These are phyloP conservation scores for Ceratosolen solmsi DNA, from an alignment of 1,140 invertebrate genomes.

Conservation along the genomic window DNA sequence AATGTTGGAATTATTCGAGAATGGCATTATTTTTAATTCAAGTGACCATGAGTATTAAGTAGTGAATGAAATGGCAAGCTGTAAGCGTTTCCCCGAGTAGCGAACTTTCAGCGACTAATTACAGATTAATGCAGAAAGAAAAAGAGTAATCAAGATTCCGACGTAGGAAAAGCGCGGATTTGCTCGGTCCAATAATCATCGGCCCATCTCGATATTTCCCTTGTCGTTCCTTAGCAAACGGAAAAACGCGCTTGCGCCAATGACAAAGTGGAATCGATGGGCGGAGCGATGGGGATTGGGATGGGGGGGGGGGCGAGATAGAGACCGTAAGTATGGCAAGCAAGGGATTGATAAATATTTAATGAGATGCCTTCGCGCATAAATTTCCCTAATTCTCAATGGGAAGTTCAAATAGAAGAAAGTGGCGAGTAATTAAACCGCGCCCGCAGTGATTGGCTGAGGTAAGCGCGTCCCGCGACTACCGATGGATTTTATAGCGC, in stretches of 20 bases:
- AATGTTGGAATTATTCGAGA: not conserved
- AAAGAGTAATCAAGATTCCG: not conserved
- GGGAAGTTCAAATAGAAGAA: constrained; percentile 45
- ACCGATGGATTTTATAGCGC: not conserved
- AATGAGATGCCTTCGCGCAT: constrained; percentile 43
- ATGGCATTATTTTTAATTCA: not conserved
- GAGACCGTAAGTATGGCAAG: no score
- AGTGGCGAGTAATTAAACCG: constrained; percentile 50
- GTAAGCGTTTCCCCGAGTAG: not conserved
- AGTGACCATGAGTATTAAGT: not conserved
- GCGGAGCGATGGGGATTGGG: not conserved
- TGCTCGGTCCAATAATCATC: constrained; percentile 29
- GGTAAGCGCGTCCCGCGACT: not conserved
- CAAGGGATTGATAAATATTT: constrained; percentile 46
- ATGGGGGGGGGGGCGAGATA: not conserved
- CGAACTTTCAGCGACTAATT: constrained; percentile 7
- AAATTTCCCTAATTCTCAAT: constrained; percentile 50
- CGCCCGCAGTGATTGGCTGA: constrained; percentile 32
- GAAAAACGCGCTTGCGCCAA: constrained; percentile 7
- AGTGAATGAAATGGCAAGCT: not conserved
- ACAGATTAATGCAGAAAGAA: not conserved
- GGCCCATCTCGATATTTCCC: constrained; percentile 17
- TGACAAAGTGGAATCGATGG: not conserved
- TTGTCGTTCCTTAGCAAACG: not conserved
- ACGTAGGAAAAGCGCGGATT: not conserved